A percentile compares a stretch with the other conserved stretches of the same genome.
Conservation (phyloP, 2,113 vertebrate species). For the Ivindomyrus marchei region DNA sequence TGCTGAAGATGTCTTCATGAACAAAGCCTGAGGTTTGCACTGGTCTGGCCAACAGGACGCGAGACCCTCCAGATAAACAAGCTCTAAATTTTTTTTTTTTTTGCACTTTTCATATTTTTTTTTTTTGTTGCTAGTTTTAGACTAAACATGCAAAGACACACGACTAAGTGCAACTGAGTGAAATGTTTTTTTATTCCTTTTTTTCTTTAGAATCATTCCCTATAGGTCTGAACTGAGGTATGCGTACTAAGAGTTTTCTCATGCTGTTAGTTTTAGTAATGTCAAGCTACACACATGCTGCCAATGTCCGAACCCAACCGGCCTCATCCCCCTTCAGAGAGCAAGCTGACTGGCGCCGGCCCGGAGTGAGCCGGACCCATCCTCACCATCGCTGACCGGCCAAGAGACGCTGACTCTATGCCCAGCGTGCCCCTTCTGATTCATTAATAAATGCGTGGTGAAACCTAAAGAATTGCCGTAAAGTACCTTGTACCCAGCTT, state of each 20-base stretch:
- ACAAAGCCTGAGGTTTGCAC: slow-evolving; percentile 87
- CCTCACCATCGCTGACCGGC: slow-evolving; percentile 74
- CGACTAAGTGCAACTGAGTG: slow-evolving; percentile 90
- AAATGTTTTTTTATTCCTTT: slow-evolving; percentile 65
- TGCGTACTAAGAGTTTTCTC: slow-evolving; percentile 87
- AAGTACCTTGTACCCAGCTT: slow-evolving; percentile 81
- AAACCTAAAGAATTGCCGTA: slow-evolving; percentile 65
- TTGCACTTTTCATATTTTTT: slow-evolving; percentile 58
- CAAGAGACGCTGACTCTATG: slow-evolving; percentile 58
- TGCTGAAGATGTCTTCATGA: slow-evolving; percentile 69
- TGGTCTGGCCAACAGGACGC: slow-evolving; percentile 73
- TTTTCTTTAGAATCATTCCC: slow-evolving; percentile 75
- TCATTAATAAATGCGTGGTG: slow-evolving; percentile 52
- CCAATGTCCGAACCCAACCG: slow-evolving; percentile 87
- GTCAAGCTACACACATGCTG: slow-evolving; percentile 94
- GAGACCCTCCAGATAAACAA: slow-evolving; percentile 74
- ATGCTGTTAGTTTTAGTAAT: slow-evolving; percentile 95
- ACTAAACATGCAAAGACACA: slow-evolving; percentile 95
- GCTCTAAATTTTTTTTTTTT: slow-evolving; percentile 55
- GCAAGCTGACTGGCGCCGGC: slow-evolving; percentile 67
- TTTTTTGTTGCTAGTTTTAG: slow-evolving; percentile 82
- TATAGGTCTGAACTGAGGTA: slow-evolving; percentile 94
- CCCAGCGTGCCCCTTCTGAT: slow-evolving; percentile 50
- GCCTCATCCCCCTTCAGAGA: slow-evolving; percentile 74
- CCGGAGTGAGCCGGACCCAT: slow-evolving; percentile 60